phyloP scores from a whole-genome alignment of 2,113 vertebrate genomes.

The Onychostoma macrolepis region DNA sequence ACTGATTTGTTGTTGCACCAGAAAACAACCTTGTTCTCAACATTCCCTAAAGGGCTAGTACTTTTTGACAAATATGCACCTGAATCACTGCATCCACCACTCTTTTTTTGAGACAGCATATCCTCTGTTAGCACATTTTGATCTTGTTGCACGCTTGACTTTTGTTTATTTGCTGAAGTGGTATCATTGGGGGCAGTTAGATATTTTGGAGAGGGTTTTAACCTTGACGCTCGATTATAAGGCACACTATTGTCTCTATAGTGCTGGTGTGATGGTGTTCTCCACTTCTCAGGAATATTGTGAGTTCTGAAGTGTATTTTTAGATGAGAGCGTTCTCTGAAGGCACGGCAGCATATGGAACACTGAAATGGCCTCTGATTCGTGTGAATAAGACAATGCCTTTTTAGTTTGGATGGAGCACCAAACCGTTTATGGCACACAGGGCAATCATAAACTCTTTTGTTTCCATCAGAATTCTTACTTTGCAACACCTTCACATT shows the following conservation, averaged over 20 bases:
- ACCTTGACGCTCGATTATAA: neutral
- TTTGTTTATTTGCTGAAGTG: neutral
- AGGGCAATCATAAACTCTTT: conserved; percentile 74
- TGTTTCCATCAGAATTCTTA: neutral
- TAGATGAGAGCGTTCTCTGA: conserved; percentile 83
- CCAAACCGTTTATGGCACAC: conserved; percentile 82
- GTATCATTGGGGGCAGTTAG: neutral
- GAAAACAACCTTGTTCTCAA: conserved; percentile 27
- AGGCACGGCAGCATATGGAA: conserved; percentile 78
- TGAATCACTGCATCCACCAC: conserved; percentile 4
- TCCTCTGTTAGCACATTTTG: neutral
- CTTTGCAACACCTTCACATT: neutral
- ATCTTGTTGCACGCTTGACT: neutral
- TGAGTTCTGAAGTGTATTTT: conserved; percentile 83
- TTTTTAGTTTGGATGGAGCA: conserved; percentile 80
- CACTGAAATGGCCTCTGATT: conserved; percentile 84
- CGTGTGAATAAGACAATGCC: conserved; percentile 84
- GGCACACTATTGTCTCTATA: neutral
- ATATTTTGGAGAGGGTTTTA: neutral
- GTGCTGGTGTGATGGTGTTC: neutral
- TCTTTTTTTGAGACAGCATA: neutral
- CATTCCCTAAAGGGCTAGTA: neutral
- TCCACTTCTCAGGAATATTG: conserved; percentile 48
- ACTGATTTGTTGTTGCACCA: neutral
- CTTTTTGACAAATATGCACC: neutral